Evolutionary conservation across 37 sponge, comb jelly and placozoan genomes (phyloP).

Genomic region (Axinella damicornis): DNA sequence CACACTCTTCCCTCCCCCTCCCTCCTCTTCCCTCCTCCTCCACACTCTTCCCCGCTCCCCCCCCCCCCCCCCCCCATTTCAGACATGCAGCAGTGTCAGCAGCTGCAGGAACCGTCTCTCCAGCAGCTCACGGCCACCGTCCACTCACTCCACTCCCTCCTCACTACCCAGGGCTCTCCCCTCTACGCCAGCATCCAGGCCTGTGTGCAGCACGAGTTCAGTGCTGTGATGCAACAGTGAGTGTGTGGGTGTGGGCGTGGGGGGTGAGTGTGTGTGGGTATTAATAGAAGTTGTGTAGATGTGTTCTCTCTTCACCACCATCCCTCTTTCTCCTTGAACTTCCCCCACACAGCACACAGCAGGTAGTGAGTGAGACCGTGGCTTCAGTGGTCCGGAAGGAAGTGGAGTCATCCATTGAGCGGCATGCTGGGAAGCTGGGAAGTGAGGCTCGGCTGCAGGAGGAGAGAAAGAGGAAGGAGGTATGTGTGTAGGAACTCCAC

Average conservation of each 20-base stretch:
- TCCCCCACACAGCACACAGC: conserved; percentile 4
- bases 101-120: conserved; percentile 36
- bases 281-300: background rate
- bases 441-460: background rate
- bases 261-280: too few species aligned
- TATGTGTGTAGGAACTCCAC: background rate
- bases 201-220: conserved; percentile 39
- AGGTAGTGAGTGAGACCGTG: conserved; percentile 21
- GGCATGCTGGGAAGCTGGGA: conserved; percentile 3
- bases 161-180: conserved; percentile 28
- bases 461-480: conserved; percentile 21
- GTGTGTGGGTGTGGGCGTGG: background rate
- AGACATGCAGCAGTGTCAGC: conserved; percentile 71
- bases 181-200: conserved; percentile 22
- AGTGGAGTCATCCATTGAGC: conserved; percentile 23
- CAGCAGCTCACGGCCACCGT: conserved; percentile 42
- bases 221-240: conserved; percentile 25
- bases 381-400: conserved; percentile 18
- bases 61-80: background rate
- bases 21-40: background rate
- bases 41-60: background rate
- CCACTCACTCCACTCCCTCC: conserved; percentile 30
- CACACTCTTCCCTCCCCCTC: background rate
- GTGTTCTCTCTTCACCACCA: background rate
- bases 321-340: background rate